Conservation (phyloP, 2,888 invertebrate species). For the Drosophila tanythrix region DNA sequence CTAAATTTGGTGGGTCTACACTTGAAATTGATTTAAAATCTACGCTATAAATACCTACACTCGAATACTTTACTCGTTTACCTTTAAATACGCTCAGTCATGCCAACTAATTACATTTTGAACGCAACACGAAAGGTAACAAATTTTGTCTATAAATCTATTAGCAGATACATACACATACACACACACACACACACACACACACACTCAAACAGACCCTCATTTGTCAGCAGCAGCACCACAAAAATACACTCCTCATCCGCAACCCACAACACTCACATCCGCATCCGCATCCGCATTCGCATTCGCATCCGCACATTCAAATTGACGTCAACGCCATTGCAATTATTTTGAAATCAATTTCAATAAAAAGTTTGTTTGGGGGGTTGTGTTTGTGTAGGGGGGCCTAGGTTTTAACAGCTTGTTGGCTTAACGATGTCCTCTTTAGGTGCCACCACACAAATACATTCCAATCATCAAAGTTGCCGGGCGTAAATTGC, state of each 20-base stretch:
- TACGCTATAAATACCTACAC: background rate
- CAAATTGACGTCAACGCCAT: conserved; percentile 74
- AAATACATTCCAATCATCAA: conserved; percentile 51
- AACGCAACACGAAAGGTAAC: conserved; percentile 29
- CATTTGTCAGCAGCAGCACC: conserved; percentile 42
- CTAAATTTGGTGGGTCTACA: background rate
- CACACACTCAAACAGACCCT: conserved; percentile 14
- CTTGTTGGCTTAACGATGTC: conserved; percentile 72
- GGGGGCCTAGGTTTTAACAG: conserved; percentile 50
- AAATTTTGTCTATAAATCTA: conserved; percentile 69
- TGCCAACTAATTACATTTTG: conserved; percentile 60
- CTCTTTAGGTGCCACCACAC: conserved; percentile 33
- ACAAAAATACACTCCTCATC: conserved; percentile 20
- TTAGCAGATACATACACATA: conserved; percentile 30
- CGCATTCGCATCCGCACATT: conserved; percentile 44
- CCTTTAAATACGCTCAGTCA: background rate
- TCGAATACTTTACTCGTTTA: background rate
- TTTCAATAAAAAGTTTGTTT: conserved; percentile 76
- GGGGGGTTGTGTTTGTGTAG: background rate
- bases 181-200: conserved; percentile 9
- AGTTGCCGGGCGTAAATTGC: conserved; percentile 41
- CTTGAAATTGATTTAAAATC: conserved; percentile 5
- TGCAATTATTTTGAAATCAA: conserved; percentile 80
- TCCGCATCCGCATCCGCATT: conserved; percentile 1
- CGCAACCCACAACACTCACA: background rate